These are phyloP conservation scores for Tachystola acroxantha DNA, from an alignment of 2,888 invertebrate genomes.

Conservation along the genomic window DNA sequence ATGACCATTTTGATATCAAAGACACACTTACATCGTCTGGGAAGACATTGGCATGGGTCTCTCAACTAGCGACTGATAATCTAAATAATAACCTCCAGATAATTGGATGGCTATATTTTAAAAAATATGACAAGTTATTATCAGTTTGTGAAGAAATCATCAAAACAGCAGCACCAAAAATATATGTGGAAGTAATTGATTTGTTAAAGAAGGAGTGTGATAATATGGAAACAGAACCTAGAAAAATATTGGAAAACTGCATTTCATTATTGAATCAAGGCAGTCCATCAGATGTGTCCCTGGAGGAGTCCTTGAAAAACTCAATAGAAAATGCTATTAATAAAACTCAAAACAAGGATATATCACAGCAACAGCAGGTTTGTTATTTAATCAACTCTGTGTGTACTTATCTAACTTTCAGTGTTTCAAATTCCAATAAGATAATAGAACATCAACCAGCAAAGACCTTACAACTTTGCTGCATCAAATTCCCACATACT, in stretches of 20 bases:
- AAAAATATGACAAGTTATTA: conserved; percentile 79
- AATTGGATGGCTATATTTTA: conserved; percentile 82
- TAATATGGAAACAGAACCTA: conserved; percentile 27
- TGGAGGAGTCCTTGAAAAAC: conserved; percentile 68
- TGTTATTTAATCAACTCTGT: too few species aligned
- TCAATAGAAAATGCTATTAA: conserved; percentile 75
- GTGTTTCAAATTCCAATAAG: too few species aligned
- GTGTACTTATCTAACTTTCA: too few species aligned
- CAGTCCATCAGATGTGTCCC: conserved; percentile 28
- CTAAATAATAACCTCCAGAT: conserved; percentile 78
- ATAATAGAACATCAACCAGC: too few species aligned
- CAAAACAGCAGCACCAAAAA: conserved; percentile 35
- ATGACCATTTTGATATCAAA: conserved; percentile 93
- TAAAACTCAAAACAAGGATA: conserved; percentile 76
- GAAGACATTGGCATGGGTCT: conserved; percentile 86
- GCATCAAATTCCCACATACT: too few species aligned
- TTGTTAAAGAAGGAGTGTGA: conserved; percentile 36
- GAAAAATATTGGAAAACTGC: conserved; percentile 36
- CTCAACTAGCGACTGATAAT: conserved; percentile 62
- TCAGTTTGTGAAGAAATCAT: conserved; percentile 34
- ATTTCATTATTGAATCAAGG: conserved; percentile 31
- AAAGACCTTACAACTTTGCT: too few species aligned
- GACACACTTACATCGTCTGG: conserved; percentile 86
- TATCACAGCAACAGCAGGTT: conserved; percentile 76
- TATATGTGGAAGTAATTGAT: conserved; percentile 47